These are phyloP conservation scores for Neoseiulus cucumeris DNA, from an alignment of 1,140 invertebrate species.

Conservation along the genomic window DNA sequence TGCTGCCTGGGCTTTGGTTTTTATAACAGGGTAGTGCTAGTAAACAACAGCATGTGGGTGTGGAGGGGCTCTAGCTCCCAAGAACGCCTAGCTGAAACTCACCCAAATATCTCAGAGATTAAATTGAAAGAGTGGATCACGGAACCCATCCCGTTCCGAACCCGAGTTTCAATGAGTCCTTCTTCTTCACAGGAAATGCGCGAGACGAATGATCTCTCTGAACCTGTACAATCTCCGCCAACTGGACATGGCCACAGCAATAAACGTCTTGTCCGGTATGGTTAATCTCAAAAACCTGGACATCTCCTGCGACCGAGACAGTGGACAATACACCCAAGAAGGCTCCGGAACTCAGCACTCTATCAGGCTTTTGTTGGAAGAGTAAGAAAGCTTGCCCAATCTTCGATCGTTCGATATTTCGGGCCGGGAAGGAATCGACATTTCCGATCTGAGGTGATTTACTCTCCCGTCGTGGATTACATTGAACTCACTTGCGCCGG, in stretches of 20 bases:
- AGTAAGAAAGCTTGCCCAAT: constrained; percentile 35
- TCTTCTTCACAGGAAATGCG: constrained; percentile 29
- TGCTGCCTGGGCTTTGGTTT: no score
- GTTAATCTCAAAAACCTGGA: constrained; percentile 40
- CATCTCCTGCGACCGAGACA: constrained; percentile 40
- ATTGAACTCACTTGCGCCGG: neutral
- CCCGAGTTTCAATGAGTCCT: no score
- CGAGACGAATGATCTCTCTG: constrained; percentile 38
- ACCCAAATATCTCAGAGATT: no score
- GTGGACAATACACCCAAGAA: constrained; percentile 13
- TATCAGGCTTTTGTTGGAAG: constrained; percentile 32
- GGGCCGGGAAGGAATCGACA: constrained; percentile 37
- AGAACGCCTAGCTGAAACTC: no score
- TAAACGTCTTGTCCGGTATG: constrained; percentile 37
- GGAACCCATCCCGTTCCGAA: no score
- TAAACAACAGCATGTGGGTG: no score
- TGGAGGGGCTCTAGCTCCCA: no score
- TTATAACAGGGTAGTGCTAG: no score
- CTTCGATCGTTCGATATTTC: constrained; percentile 47
- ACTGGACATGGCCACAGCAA: constrained; percentile 27
- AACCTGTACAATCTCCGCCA: constrained; percentile 44
- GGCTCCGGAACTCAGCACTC: constrained; percentile 21
- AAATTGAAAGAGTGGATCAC: no score
- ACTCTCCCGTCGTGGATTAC: neutral
- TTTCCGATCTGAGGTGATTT: constrained; percentile 29